Evolutionary conservation across 2,888 invertebrate species (phyloP), one percentile per base, ranked within the genome.

Genomic region (Petrophora chlorosata): DNA sequence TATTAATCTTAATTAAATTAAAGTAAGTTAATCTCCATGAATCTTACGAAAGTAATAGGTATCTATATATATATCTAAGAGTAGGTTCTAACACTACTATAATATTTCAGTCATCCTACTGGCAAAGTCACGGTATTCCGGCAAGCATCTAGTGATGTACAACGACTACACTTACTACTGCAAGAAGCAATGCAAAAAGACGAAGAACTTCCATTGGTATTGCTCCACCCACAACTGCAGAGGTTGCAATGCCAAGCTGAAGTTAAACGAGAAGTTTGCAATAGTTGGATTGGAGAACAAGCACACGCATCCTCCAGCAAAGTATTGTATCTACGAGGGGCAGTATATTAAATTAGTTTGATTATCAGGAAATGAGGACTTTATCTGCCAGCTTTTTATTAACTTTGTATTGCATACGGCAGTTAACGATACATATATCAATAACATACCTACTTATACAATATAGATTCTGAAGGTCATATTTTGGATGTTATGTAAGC

Each of bases 211-310:
- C 43, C 75, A 79, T 42, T 88, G 88, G 88, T 81, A 85, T 49
- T 88, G 88, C 45, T 88, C 88, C 0, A 85, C 87, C 0, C 84
- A 88, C 53, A 85, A 85, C 63, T 81, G 78, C 53, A 76, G 79
- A 19, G 86, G 87, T 0, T 88, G 88, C 51, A 83, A 83, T 23
- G 87, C 85, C 0, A 82, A 79, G 33, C 63, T 88, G 14, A 79
- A 76, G 23, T 36, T 88, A 25, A 70, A 85, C 33, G 77, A 79
- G 32, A 79, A 81, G 29, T 82, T 76, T 26, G 75, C 65, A 0
- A 74, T 85, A 5, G 56, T 79, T 1, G 76, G 73, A 1, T 51
- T 71, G 0, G 75, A 76, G 32, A 78, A 77, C 12, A 51, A 62
- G 1, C 85, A 85, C 34, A 85, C 75, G 0, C 86, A 86, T 38